Percentiles rank a stretch among this genome's conserved stretches.
Evolutionary conservation across 2,888 invertebrate species (phyloP).

Genomic region (Latheticus oryzae): DNA sequence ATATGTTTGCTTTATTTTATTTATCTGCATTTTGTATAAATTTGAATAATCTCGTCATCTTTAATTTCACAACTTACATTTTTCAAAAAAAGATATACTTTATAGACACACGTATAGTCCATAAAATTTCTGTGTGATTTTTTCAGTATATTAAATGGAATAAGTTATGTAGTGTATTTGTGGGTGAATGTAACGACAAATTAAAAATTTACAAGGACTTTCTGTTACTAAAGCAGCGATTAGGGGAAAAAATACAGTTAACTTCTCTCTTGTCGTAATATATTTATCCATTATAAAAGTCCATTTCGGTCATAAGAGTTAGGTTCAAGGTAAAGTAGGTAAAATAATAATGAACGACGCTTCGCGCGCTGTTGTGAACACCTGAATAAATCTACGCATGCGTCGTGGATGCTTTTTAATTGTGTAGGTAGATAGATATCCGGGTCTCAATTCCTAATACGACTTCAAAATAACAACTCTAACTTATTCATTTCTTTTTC

Average conservation of each 20-base stretch:
- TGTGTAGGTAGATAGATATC: constrained; percentile 48
- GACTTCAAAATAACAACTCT: too few species aligned
- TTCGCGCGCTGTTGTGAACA: constrained; percentile 46
- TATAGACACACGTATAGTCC: too few species aligned
- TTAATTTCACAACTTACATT: too few species aligned
- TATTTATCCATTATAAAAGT: constrained; percentile 44
- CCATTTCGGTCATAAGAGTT: constrained; percentile 42
- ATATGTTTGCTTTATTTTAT: constrained; percentile 1
- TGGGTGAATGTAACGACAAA: constrained; percentile 45
- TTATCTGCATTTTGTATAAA: constrained; percentile 16
- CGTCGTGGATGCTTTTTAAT: constrained; percentile 42
- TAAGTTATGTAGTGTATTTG: constrained; percentile 35
- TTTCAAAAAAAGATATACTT: too few species aligned
- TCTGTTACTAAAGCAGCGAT: constrained; percentile 43
- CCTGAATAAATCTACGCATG: constrained; percentile 49
- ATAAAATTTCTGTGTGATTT: too few species aligned
- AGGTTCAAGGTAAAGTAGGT: constrained; percentile 50
- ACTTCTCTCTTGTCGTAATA: constrained; percentile 42
- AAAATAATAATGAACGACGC: constrained; percentile 50
- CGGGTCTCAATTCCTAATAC: constrained; percentile 45
- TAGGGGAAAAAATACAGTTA: constrained; percentile 38
- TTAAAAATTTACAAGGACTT: constrained; percentile 49
- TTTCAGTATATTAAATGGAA: constrained; percentile 30
- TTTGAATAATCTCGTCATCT: constrained; percentile 11
- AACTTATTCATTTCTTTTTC: too few species aligned